A percentile compares a stretch with the other conserved stretches of the same genome.
phyloP scores from a whole-genome alignment of 2,888 invertebrate genomes.

The Tetranychus piercei region DNA sequence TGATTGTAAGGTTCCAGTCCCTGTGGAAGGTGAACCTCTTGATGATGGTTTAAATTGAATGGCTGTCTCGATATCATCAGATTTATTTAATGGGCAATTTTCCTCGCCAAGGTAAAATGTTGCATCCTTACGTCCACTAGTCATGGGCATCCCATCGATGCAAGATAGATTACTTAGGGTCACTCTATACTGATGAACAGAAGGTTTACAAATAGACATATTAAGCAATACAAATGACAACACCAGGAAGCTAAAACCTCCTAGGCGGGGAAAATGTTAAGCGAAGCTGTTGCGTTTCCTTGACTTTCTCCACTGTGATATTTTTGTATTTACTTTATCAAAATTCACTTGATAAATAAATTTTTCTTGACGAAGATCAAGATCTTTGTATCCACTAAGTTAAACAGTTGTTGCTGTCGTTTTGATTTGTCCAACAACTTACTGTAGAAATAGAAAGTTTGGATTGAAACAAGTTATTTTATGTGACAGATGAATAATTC shows the following conservation, averaged over 20 bases:
- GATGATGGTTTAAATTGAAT: neutral
- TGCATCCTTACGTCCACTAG: neutral
- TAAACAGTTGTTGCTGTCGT: too few relatives aligned
- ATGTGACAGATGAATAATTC: too few relatives aligned
- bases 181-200: neutral
- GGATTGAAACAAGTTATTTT: too few relatives aligned
- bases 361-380: too few relatives aligned
- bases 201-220: conserved; percentile 1
- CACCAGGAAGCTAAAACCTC: neutral
- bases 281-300: neutral
- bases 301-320: neutral
- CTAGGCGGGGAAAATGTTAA: neutral
- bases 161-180: conserved; percentile 5
- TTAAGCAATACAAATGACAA: neutral
- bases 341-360: neutral
- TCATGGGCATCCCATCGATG: neutral
- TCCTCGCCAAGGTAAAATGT: neutral
- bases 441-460: too few relatives aligned
- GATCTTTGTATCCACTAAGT: too few relatives aligned
- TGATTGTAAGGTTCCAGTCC: neutral
- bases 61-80: neutral
- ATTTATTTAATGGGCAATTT: conserved; percentile 1
- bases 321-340: neutral
- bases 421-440: too few relatives aligned
- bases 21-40: neutral